phyloP scores from a whole-genome alignment of 1,140 invertebrate genomes.

The Nephotettix cincticeps region DNA sequence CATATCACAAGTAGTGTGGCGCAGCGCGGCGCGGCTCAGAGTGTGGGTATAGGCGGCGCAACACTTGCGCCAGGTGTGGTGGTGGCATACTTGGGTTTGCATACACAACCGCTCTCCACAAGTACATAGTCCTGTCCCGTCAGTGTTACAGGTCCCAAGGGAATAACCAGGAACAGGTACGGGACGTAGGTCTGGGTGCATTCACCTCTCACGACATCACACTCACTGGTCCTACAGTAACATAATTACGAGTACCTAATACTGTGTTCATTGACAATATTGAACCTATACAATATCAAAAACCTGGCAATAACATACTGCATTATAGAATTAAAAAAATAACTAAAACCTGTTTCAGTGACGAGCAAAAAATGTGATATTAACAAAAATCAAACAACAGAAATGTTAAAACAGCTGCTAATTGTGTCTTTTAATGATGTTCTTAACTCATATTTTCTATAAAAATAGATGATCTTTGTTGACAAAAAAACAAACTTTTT shows the following conservation, averaged over 20 bases:
- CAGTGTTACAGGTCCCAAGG: constrained; percentile 83
- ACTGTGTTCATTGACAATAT: too few species aligned
- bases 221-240: constrained; percentile 74
- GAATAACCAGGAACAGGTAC: constrained; percentile 87
- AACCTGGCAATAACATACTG: too few species aligned
- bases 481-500: background rate
- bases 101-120: constrained; percentile 89
- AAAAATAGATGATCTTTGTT: background rate
- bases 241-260: constrained; percentile 27
- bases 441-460: background rate
- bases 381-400: too few species aligned
- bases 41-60: background rate
- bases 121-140: constrained; percentile 91
- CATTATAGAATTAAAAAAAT: background rate
- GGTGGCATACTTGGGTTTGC: constrained; percentile 75
- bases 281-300: too few species aligned
- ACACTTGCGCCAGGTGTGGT: background rate
- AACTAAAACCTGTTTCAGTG: background rate
- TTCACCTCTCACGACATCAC: constrained; percentile 82
- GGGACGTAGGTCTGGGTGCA: constrained; percentile 92
- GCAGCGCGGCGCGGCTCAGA: background rate
- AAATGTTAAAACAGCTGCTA: too few species aligned
- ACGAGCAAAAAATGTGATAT: background rate
- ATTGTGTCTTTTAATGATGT: background rate
- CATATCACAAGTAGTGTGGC: background rate